Conservation (phyloP, 2,113 vertebrate species). For the Megaleporinus macrocephalus region DNA sequence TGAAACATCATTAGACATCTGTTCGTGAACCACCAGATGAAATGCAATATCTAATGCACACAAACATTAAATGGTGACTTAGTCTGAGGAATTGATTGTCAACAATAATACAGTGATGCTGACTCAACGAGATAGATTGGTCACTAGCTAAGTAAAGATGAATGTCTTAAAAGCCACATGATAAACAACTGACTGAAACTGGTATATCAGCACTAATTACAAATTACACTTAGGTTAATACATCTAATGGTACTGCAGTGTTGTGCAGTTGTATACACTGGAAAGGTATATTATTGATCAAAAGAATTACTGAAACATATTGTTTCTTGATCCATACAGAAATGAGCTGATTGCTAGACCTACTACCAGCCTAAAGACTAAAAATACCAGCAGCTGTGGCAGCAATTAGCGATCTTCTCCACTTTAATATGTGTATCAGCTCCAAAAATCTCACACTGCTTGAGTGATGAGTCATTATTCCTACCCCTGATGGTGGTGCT, state of each 20-base stretch:
- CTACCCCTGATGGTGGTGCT: slow-evolving; percentile 74
- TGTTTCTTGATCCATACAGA: neutral
- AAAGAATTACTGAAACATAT: neutral
- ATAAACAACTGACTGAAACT: neutral
- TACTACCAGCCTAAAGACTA: neutral
- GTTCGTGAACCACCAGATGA: no score
- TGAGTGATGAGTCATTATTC: neutral
- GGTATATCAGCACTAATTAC: neutral
- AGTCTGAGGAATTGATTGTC: no score
- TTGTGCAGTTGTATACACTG: no score
- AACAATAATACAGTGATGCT: no score
- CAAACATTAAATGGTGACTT: no score
- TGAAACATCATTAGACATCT: no score
- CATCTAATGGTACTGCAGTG: no score
- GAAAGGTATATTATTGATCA: neutral
- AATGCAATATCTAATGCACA: no score
- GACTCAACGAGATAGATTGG: no score
- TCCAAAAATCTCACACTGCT: neutral
- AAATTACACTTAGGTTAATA: no score
- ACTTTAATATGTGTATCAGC: neutral
- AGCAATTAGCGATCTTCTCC: neutral
- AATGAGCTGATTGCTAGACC: neutral
- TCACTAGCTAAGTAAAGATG: neutral
- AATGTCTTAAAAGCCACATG: neutral
- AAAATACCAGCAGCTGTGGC: no score